Evolutionary conservation across 2,113 vertebrate genomes (phyloP), one percentile per base, ranked within the genome.

Genomic region (Chrysemys picta): DNA sequence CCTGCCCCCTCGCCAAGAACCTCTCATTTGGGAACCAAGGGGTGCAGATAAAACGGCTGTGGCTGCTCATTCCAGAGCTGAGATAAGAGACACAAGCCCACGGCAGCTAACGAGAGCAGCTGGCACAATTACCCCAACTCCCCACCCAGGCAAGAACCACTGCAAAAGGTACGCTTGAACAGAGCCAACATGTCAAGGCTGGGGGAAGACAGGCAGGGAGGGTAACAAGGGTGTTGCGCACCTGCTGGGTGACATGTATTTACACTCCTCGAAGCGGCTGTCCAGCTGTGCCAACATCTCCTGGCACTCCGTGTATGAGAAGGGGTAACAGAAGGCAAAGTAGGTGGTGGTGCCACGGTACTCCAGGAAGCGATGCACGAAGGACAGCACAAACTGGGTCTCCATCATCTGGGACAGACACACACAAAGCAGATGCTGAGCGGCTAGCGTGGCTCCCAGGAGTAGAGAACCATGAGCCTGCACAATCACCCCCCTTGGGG

Each of bases 301-400:
- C 98, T 99, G 99, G 97, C 99, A 99, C 97, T 99, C 99, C 0
- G 96, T 97, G 96, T 99, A 99, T 9, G 99, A 99, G 98, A 99
- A 99, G 3, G 99, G 99, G 97, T 98, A 99, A 95, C 99, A 99
- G 98, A 99, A 99, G 95, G 99, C 99, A 90, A 99, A 99, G 98
- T 98, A 99, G 89, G 99, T 99, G 96, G 99, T 99, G 83, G 99
- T 98, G 8, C 99, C 99, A 1, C 98, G 98, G 94, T 98, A 98
- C 82, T 99, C 99, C 96, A 98, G 92, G 87, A 99, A 98, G 80
- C 99, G 99, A 92, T 99, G 99, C 82, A 98, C 98, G 69, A 99
- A 99, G 50, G 99, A 99, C 59, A 99, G 98, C 85, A 99, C 98
- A 84, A 99, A 99, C 97, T 99, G 99, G 24, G 99, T 98, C 85